Conservation (phyloP, 2,888 invertebrate genomes). For the Schrankia costaestrigalis region DNA sequence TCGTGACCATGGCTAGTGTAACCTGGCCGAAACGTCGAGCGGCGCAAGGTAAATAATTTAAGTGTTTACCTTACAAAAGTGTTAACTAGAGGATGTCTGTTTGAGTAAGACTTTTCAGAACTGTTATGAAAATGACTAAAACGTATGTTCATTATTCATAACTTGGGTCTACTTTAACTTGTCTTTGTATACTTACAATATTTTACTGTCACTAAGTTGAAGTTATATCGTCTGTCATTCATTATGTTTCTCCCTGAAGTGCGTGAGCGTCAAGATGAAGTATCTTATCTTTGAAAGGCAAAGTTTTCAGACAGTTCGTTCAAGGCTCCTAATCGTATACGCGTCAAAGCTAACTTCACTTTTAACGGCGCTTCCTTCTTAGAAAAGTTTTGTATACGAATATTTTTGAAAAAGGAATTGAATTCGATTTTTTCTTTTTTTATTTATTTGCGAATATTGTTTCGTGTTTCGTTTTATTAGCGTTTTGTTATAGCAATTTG, state of each 20-base stretch:
- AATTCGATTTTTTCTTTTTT: conserved; percentile 16
- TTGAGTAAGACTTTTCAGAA: no score
- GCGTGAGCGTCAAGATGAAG: conserved; percentile 17
- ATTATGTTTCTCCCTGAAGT: conserved; percentile 9
- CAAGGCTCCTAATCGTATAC: conserved; percentile 25
- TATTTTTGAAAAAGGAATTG: conserved; percentile 25
- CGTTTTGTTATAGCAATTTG: no score
- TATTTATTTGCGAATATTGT: no score
- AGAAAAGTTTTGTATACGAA: conserved; percentile 23
- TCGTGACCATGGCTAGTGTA: no score
- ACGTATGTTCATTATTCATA: no score
- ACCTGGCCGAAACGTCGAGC: no score
- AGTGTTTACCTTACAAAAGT: no score
- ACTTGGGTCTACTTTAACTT: no score
- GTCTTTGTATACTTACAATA: neutral
- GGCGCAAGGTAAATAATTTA: no score
- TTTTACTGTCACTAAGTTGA: neutral
- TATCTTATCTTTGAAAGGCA: conserved; percentile 24
- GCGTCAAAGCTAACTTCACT: conserved; percentile 27
- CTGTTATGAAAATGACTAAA: no score
- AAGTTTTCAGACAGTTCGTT: conserved; percentile 25
- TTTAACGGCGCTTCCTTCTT: conserved; percentile 25
- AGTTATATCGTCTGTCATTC: conserved; percentile 9
- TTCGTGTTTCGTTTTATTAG: neutral
- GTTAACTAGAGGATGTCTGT: no score